Base-by-base conservation (phyloP, 2,888 invertebrate genomes). In the Subacronicta megacephala region DNA sequence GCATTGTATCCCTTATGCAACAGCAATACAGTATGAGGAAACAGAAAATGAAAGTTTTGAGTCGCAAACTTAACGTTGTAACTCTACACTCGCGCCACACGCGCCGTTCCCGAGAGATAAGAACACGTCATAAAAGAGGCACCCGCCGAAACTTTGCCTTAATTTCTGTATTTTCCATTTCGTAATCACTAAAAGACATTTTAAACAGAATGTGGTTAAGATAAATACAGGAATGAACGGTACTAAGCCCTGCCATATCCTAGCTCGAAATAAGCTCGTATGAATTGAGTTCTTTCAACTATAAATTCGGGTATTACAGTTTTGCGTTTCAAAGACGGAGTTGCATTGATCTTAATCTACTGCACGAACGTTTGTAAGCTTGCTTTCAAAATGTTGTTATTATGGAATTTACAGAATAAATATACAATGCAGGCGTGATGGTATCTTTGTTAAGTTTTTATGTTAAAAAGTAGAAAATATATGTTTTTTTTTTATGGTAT, bases 111-210 rank as follows among this genome's bases (percentile, higher is more conserved):
- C 82, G 69, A 72, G 80, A 90, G 92, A 92, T 92, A 93, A 92
- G 90, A 87, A 90, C 90, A 89, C 87, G 85, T 90, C 91, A 90
- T 91, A 91, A 90, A 90, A 89, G 89, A 88, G 88, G 81, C 83
- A 81, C 82, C 84, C 84, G 81, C 88, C 87, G 76, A 89, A 92
- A 92, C 87, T 92, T 90, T 85, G 84, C 84, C 83, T 87, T 87
- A 87, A 89, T 90, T 88, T 87, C 85, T 84, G 82, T 85, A 85
- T 87, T 85, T 85, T 82, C 84, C 87, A 84, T 83, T 87, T 72
- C 73, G 81, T 83, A 85, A 86, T 88, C 83, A 81, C 77, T 77
- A 63, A 75, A 72, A 75, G 80, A 78, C 75, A 71, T 72, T 78
- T 81, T 82, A 79, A 82, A 80, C 77, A 81, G 81, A 78, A 77